Evolutionary conservation across 2,888 invertebrate genomes (phyloP).

Genomic region (Zeuzera pyrina): DNA sequence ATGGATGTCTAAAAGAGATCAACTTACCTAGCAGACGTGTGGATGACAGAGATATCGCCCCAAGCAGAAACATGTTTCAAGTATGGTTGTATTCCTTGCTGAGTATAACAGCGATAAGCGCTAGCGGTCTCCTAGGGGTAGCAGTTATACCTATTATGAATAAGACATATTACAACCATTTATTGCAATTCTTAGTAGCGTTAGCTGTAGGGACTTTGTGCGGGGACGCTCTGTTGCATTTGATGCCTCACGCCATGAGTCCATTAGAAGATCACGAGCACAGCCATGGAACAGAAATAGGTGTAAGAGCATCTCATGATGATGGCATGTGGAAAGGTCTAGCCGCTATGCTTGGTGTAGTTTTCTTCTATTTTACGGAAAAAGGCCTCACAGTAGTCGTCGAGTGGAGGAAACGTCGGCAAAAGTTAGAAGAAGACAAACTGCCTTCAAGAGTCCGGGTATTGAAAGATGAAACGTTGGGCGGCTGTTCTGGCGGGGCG

Average conservation of each 20-base stretch:
- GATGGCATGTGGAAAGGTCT: constrained; percentile 90
- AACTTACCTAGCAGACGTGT: constrained; percentile 26
- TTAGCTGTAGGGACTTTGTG: constrained; percentile 93
- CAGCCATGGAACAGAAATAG: constrained; percentile 20
- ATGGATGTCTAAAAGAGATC: constrained; percentile 69
- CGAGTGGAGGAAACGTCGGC: constrained; percentile 84
- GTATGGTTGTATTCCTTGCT: constrained; percentile 90
- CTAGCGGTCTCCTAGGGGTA: constrained; percentile 90
- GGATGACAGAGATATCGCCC: constrained; percentile 19
- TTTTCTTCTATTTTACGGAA: constrained; percentile 92
- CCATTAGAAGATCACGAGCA: constrained; percentile 32
- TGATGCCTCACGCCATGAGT: constrained; percentile 88
- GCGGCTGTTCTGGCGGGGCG: constrained; percentile 47
- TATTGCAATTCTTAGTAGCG: constrained; percentile 93
- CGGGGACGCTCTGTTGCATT: constrained; percentile 93
- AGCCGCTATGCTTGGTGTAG: constrained; percentile 85
- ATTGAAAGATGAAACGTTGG: constrained; percentile 77
- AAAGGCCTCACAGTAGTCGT: constrained; percentile 84
- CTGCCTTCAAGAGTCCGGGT: constrained; percentile 81
- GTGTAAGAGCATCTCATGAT: constrained; percentile 59
- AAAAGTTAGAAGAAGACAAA: constrained; percentile 77
- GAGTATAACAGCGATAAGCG: constrained; percentile 87
- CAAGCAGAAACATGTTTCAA: constrained; percentile 47
- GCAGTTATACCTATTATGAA: constrained; percentile 94
- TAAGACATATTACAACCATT: constrained; percentile 87